Percentiles rank a stretch among this genome's conserved stretches.
These are phyloP conservation scores for Strigamia transsilvanica DNA, from an alignment of 2,888 invertebrate species.

Conservation along the genomic window DNA sequence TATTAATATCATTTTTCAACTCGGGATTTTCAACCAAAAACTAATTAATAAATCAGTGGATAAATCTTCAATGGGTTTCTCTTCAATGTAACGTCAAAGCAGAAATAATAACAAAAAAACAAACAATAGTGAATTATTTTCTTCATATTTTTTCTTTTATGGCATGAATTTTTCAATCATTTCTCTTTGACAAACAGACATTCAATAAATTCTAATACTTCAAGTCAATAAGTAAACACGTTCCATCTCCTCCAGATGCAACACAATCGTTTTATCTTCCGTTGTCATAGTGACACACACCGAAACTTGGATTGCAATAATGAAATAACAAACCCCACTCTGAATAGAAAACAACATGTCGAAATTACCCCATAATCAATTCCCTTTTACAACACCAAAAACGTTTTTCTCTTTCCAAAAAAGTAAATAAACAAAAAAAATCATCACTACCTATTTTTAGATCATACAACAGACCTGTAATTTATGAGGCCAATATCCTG, in stretches of 20 bases:
- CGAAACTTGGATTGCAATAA: not conserved
- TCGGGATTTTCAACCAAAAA: too few relatives aligned
- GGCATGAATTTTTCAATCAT: not conserved
- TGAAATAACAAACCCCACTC: not conserved
- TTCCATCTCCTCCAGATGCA: not conserved
- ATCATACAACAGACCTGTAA: not conserved
- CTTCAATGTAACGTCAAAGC: not conserved
- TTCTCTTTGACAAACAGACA: not conserved
- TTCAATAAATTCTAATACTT: not conserved
- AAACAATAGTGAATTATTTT: not conserved
- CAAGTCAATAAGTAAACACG: not conserved
- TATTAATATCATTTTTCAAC: not conserved
- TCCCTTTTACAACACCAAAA: too few relatives aligned
- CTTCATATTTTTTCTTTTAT: not conserved
- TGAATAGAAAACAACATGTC: not conserved
- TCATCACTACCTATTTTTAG: not conserved
- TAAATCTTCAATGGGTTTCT: not conserved
- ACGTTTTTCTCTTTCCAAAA: too few relatives aligned
- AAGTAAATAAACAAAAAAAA: too few relatives aligned
- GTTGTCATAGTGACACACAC: slow-evolving; percentile 5
- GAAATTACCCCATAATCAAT: not conserved
- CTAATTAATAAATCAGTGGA: slow-evolving; percentile 11
- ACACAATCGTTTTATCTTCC: not conserved
- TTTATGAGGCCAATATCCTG: not conserved
- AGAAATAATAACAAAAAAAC: not conserved